These are phyloP conservation scores for Molossus molossus DNA, from an alignment of 2,797 vertebrate species.

Conservation along the genomic window DNA sequence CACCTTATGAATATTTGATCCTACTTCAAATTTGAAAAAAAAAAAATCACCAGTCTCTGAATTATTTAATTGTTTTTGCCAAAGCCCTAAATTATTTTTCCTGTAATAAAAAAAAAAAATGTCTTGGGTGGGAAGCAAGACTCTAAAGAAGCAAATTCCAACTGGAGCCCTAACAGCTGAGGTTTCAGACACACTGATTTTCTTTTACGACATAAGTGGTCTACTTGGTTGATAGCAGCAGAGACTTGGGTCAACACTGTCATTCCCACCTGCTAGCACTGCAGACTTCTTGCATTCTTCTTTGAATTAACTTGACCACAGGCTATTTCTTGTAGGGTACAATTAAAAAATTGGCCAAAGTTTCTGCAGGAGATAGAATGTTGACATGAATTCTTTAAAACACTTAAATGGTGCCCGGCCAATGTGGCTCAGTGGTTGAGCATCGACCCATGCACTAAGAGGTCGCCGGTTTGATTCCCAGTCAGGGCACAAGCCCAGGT, in stretches of 20 bases:
- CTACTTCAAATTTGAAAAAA: constrained; percentile 78
- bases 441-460: no score
- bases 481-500: no score
- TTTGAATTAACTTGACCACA: constrained; percentile 84
- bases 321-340: constrained; percentile 79
- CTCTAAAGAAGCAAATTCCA: constrained; percentile 72
- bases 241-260: constrained; percentile 79
- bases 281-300: constrained; percentile 71
- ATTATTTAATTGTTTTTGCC: constrained; percentile 88
- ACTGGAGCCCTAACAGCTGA: constrained; percentile 27
- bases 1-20: constrained; percentile 88
- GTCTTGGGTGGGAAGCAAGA: constrained; percentile 75
- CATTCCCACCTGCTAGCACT: constrained; percentile 65
- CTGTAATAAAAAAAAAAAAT: constrained; percentile 83
- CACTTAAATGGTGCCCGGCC: constrained; percentile 37
- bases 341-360: constrained; percentile 84
- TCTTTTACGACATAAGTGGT: constrained; percentile 82
- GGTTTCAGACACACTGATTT: constrained; percentile 54
- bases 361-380: constrained; percentile 77
- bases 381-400: constrained; percentile 84
- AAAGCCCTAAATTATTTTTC: constrained; percentile 86
- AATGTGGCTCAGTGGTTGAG: no score
- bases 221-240: constrained; percentile 66
- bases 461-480: no score
- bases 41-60: constrained; percentile 83